phyloP scores from a whole-genome alignment of 2,797 vertebrate genomes.

The Cynopterus sphinx region DNA sequence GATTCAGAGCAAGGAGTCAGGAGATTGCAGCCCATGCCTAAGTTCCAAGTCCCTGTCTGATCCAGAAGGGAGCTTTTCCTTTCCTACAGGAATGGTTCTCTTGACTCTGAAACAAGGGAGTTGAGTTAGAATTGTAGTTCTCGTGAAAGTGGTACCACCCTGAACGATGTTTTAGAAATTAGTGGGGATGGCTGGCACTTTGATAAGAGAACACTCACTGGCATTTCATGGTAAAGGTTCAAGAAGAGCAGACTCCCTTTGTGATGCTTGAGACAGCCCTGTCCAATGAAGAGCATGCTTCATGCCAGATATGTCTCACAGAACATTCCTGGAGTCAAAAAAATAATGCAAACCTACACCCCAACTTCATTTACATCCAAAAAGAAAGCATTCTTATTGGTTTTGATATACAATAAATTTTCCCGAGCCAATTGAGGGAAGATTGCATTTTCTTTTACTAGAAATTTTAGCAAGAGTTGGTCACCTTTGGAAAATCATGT shows the following conservation, averaged over 20 bases:
- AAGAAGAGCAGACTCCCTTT: not conserved
- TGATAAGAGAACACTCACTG: not conserved
- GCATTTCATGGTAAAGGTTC: not conserved
- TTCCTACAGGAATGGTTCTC: not conserved
- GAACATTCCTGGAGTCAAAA: not conserved
- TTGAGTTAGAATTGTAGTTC: not conserved
- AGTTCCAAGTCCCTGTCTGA: not conserved
- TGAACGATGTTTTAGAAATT: not conserved
- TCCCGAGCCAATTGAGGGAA: not conserved
- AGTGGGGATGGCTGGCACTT: not conserved
- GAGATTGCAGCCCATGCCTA: not conserved
- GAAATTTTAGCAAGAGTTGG: not conserved
- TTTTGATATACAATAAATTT: not conserved
- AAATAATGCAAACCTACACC: not conserved
- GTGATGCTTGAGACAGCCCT: not conserved
- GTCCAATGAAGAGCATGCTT: not conserved
- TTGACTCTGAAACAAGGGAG: not conserved
- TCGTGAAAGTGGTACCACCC: not conserved
- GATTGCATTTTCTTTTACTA: not conserved
- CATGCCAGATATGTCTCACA: not conserved
- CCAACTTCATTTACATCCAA: not conserved
- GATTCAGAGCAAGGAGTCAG: not conserved
- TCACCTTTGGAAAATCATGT: not conserved
- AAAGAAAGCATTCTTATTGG: not conserved
- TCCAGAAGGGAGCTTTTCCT: not conserved